Base-by-base conservation (phyloP, 1,140 invertebrate genomes). In the Lepidurus arcticus region DNA sequence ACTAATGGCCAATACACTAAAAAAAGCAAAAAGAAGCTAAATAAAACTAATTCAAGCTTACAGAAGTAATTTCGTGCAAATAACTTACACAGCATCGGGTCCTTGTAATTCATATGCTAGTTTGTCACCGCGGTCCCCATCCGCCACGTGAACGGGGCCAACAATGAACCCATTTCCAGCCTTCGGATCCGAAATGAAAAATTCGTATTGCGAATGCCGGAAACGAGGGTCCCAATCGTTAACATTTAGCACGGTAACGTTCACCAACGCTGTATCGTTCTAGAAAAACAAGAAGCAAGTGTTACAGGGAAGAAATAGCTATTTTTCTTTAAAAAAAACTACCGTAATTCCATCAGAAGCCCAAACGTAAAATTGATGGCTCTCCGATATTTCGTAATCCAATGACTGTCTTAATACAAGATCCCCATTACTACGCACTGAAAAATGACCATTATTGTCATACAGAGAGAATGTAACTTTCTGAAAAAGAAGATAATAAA, bases 141-240 rank as follows among this genome's bases (percentile, higher is more conserved):
- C 93, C 1, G 90, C 90, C 7, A 90, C 92, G 84, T 92, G 90
- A 34, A 94, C 87, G 81, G 87, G 88, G 42, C 93, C 93, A 44
- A 91, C 85, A 80, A 86, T 77, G 75, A 82, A 81, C 7, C 82
- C 84, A 4, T 80, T 76, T 24, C 80, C 44, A 7, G 85, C 76
- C 13, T 80, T 80, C 16, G 80, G 84, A 79, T 85, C 88, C 76
- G 85, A 44, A 79, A 90, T 89, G 82, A 88, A 90, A 84, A 94
- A 96, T 86, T 94, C 93, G 83, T 96, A 97, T 83, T 93, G 91
- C 0, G 92, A 90, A 84, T 93, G 91, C 1, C 92, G 88, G 86
- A 97, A 96, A 44, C 93, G 87, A 1, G 95, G 95, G 84, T 95
- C 94, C 93, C 86, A 85, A 84, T 97, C 94, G 83, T 97, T 97